phyloP scores from a whole-genome alignment of 2,797 vertebrate genomes.

The Allochrocebus solatus region DNA sequence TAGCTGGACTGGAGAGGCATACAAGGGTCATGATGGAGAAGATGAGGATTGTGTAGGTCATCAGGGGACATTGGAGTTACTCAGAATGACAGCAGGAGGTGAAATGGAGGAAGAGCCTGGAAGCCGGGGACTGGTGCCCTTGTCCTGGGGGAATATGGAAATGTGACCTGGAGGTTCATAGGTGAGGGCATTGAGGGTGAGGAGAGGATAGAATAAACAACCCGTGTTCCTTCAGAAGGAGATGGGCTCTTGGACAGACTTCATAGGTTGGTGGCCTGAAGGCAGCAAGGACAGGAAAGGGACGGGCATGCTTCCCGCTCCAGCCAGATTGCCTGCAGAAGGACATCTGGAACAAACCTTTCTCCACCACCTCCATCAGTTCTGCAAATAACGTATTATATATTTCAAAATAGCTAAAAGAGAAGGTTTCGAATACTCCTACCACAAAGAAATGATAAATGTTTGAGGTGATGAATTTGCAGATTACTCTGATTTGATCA shows the following conservation, averaged over 20 bases:
- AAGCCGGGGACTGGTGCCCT: background rate
- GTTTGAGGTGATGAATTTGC: background rate
- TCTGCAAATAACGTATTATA: background rate
- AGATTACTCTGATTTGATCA: background rate
- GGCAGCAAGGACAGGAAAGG: conserved; percentile 17
- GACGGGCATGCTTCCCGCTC: background rate
- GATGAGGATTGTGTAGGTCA: background rate
- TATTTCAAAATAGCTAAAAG: background rate
- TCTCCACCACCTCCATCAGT: background rate
- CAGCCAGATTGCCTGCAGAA: background rate
- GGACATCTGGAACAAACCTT: background rate
- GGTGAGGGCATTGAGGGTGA: background rate
- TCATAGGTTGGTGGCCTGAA: background rate
- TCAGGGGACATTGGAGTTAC: background rate
- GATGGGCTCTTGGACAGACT: background rate
- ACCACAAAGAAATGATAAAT: background rate
- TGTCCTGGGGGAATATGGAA: background rate
- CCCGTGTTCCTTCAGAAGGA: background rate
- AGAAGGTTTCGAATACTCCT: background rate
- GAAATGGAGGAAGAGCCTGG: background rate
- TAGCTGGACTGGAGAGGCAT: background rate
- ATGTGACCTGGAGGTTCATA: background rate
- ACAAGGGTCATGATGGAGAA: background rate
- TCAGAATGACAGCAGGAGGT: background rate
- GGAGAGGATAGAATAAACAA: background rate